Base-by-base conservation (phyloP, 2,113 vertebrate genomes). In the Anarhynchus alexandrinus region DNA sequence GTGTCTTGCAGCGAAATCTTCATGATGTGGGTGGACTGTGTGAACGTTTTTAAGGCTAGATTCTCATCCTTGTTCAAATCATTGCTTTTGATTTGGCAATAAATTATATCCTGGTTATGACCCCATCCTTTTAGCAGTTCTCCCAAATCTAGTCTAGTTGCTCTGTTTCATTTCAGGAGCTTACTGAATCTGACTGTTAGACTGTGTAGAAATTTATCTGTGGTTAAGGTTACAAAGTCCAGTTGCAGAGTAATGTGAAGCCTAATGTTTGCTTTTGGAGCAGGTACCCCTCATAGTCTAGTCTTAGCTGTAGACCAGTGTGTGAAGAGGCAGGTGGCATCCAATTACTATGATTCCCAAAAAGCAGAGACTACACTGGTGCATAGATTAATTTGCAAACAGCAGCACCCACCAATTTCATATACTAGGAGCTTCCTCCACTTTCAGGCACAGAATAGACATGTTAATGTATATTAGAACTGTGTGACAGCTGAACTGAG, bases 81-180 rank as follows among this genome's bases (percentile, higher is more conserved):
- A 52, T 38, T 82, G 27, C 17, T 77, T 97, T 88, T n/a, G 36
- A 85, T 95, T 91, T 82, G 40, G 16, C 49, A 85, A 55, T 93
- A 80, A 94, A 96, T 91, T 82, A 90, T 71, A 58, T 45, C 52
- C n/a, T 76, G 43, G 36, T 85, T 95, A 74, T 82, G 82, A 95
- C 81, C 49, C 70, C 1, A 3, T 94, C 27, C 62, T 87, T 92
- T 88, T 85, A 93, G 82, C 70, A 82, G 34, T 57, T 81, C 61
- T 89, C 40, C 90, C 36, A 69, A 29, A 58, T 69, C 64, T 76
- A 2, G 82, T 90, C 65, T 82, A 10, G 34, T 51, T 10, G 67
- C 57, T 91, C 87, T 95, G 70, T 88, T 96, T 93, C 49, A 36
- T 72, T 96, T 96, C 81, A 91, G 61, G 21, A 82, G 4, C 57